phyloP scores from a whole-genome alignment of 2,797 vertebrate genomes.

The Characodon lateralis region DNA sequence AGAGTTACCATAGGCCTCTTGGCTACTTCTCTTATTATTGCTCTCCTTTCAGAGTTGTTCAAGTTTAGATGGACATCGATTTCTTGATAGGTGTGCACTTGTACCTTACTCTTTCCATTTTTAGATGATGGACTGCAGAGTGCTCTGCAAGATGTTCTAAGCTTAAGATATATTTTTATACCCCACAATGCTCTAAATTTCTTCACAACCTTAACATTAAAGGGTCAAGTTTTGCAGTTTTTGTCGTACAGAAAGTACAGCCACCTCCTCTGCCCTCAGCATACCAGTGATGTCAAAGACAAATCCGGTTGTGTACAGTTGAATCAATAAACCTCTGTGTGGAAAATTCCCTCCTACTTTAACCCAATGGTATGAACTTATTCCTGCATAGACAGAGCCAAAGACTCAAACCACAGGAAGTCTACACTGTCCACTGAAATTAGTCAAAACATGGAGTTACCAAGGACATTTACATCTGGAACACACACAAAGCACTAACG shows the following conservation, averaged over 20 bases:
- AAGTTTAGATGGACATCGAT: neutral
- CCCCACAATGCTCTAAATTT: neutral
- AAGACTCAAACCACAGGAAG: neutral
- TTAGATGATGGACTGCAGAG: neutral
- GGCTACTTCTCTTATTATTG: neutral
- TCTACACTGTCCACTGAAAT: neutral
- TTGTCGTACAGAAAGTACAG: conserved; percentile 26
- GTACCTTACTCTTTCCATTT: neutral
- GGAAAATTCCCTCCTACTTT: conserved; percentile 19
- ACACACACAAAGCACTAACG: neutral
- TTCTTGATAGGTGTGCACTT: neutral
- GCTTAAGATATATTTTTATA: neutral
- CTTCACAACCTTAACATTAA: neutral
- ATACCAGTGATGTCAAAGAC: conserved; percentile 15
- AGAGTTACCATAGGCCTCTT: neutral
- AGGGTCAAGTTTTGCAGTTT: neutral
- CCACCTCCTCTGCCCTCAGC: conserved; percentile 39
- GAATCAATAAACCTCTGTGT: neutral
- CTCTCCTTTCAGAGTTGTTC: neutral
- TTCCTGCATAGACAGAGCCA: neutral
- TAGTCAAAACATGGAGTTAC: conserved; percentile 36
- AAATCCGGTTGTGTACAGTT: conserved; percentile 18
- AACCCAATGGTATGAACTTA: neutral
- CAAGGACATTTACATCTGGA: conserved; percentile 16
- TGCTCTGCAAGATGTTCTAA: neutral